Percentiles rank a stretch among this genome's conserved stretches.
These are phyloP conservation scores for Manis javanica DNA, from an alignment of 2,797 vertebrate genomes.

Conservation along the genomic window DNA sequence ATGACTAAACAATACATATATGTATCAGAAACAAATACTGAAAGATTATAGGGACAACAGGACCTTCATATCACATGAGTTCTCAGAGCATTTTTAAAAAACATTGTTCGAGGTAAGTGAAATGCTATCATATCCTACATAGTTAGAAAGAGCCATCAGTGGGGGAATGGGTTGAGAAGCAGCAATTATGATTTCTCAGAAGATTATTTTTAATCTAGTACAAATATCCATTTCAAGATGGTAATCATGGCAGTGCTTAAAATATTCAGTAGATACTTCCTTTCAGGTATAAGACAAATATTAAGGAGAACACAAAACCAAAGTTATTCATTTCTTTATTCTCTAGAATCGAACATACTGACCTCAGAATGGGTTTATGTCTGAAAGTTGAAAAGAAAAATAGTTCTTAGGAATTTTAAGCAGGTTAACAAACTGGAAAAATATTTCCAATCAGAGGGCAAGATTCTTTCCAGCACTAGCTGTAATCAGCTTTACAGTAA, in stretches of 20 bases:
- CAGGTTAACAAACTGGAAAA: background rate
- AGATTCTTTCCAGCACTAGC: conserved; percentile 55
- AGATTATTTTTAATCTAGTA: conserved; percentile 11
- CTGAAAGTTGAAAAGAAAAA: conserved; percentile 70
- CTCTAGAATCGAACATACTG: background rate
- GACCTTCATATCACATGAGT: background rate
- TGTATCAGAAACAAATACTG: background rate
- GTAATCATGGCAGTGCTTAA: conserved; percentile 1
- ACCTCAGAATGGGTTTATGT: conserved; percentile 51
- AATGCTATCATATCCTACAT: background rate
- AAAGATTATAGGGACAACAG: background rate
- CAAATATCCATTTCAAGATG: conserved; percentile 19
- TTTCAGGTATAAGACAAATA: conserved; percentile 15
- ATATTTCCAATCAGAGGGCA: conserved; percentile 61
- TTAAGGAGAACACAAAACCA: conserved; percentile 28
- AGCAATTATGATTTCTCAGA: conserved; percentile 20
- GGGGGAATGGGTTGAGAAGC: background rate
- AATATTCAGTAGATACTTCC: conserved; percentile 9
- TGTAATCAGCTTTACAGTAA: background rate
- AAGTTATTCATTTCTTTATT: conserved; percentile 53
- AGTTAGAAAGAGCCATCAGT: background rate
- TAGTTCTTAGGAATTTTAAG: background rate
- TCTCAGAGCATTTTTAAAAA: background rate
- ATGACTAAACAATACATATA: background rate
- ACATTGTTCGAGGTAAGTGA: background rate